Evolutionary conservation across 2,113 vertebrate species (phyloP).

Genomic region (Gymnocephalus cernua): DNA sequence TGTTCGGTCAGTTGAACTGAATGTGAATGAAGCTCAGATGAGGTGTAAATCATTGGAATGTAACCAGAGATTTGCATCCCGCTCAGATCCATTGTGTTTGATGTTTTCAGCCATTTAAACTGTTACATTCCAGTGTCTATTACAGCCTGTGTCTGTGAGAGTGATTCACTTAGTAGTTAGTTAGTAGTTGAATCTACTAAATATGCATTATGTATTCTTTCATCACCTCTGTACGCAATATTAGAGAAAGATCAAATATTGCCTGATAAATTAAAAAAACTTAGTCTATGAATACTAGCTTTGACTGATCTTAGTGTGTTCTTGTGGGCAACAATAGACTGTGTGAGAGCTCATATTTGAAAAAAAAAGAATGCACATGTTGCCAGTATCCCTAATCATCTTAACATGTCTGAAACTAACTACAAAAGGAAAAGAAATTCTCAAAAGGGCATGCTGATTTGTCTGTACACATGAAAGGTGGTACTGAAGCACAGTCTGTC

Average conservation of each 20-base stretch:
- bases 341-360: not conserved
- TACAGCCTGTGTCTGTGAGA: not conserved
- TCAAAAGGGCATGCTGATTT: not conserved
- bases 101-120: not conserved
- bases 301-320: not conserved
- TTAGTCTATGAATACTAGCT: too few species aligned
- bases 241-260: not conserved
- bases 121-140: constrained; percentile 19
- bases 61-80: not conserved
- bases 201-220: not conserved
- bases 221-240: not conserved
- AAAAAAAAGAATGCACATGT: not conserved
- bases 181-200: not conserved
- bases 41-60: constrained; percentile 22
- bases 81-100: not conserved
- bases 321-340: too few species aligned
- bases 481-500: too few species aligned
- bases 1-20: not conserved
- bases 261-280: not conserved
- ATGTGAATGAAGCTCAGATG: not conserved
- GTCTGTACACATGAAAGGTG: too few species aligned
- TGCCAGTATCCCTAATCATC: not conserved
- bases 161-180: not conserved
- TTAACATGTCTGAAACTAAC: not conserved
- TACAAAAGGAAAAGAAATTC: not conserved